phyloP scores from a whole-genome alignment of 2,888 invertebrate genomes.

The Coenonympha glycerion region DNA sequence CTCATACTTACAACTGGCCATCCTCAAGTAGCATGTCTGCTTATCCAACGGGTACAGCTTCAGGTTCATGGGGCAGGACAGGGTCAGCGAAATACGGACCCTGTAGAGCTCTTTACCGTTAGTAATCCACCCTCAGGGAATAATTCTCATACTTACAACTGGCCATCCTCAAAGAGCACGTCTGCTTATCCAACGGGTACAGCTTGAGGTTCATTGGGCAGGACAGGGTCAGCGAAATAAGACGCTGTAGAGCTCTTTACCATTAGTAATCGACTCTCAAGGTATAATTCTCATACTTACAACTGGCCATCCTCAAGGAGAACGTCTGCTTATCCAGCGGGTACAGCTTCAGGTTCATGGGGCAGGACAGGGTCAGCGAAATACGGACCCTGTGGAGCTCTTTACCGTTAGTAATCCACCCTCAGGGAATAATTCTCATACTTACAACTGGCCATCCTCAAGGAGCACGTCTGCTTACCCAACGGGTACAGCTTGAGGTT shows the following conservation, averaged over 20 bases:
- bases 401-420: background rate
- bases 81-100: conserved; percentile 95
- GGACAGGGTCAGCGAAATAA: conserved; percentile 94
- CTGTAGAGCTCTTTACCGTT: conserved; percentile 97
- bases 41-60: conserved; percentile 97
- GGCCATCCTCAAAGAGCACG: conserved; percentile 96
- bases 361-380: conserved; percentile 95
- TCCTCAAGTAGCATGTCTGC: conserved; percentile 94
- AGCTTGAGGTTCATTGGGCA: conserved; percentile 98
- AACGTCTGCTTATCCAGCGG: conserved; percentile 97
- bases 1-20: conserved; percentile 94
- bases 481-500: conserved; percentile 96
- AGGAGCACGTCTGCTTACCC: conserved; percentile 95
- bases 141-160: conserved; percentile 98
- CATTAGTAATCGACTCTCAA: conserved; percentile 96
- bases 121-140: conserved; percentile 97
- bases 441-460: conserved; percentile 98
- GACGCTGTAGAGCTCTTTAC: conserved; percentile 96
- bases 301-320: conserved; percentile 96
- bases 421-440: conserved; percentile 39
- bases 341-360: conserved; percentile 98
- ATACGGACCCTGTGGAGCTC: conserved; percentile 97
- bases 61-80: conserved; percentile 98
- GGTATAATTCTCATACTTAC: conserved; percentile 99
- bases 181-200: conserved; percentile 96